Conservation (phyloP, 37 sponge, comb jelly and placozoan genomes). For the Petrosia ficiformis region DNA sequence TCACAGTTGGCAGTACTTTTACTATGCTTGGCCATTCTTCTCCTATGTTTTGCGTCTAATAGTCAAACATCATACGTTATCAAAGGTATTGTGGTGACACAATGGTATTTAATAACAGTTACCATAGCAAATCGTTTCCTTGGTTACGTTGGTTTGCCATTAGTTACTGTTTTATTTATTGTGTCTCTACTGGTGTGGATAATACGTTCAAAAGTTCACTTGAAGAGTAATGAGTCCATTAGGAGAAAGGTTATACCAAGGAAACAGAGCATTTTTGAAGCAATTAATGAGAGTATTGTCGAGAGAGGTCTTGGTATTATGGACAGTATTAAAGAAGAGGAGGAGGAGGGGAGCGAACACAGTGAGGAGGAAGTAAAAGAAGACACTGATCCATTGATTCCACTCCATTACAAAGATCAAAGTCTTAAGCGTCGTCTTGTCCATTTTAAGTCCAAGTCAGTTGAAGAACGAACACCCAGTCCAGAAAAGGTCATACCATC, state of each 20-base stretch:
- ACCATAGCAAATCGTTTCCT: constrained; percentile 6
- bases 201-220: not conserved
- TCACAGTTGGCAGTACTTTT: not conserved
- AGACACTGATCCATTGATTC: not conserved
- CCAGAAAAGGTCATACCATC: not conserved
- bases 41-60: not conserved
- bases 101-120: constrained; percentile 38
- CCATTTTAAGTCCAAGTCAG: not conserved
- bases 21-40: not conserved
- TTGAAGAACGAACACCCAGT: not conserved
- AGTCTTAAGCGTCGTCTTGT: not conserved
- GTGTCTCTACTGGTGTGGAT: not conserved
- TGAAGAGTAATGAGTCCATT: not conserved
- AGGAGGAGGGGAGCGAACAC: not conserved
- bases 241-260: not conserved
- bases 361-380: not conserved
- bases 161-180: constrained; percentile 10
- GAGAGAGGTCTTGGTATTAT: not conserved
- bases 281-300: constrained; percentile 1
- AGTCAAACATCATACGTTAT: not conserved
- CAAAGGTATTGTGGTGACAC: constrained; percentile 2
- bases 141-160: constrained; percentile 20
- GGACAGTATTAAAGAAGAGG: not conserved
- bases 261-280: not conserved
- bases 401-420: no score